phyloP scores from a whole-genome alignment of 2,888 invertebrate genomes.

The Coleophora deauratella region DNA sequence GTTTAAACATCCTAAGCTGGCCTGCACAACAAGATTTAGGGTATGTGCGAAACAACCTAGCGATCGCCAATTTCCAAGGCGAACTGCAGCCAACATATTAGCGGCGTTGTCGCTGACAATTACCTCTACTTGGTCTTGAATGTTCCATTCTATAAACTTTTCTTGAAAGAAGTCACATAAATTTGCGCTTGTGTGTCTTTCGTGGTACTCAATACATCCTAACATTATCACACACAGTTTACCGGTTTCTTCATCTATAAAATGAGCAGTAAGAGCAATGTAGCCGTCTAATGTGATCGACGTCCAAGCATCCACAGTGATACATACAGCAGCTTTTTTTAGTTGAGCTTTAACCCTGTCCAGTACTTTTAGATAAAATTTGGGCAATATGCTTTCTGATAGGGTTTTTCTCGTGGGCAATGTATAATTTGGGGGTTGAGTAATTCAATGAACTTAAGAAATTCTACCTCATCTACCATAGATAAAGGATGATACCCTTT shows the following conservation, averaged over 20 bases:
- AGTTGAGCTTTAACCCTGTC: slow-evolving; percentile 7
- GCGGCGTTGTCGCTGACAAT: not conserved
- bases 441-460: slow-evolving; percentile 14
- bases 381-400: slow-evolving; percentile 17
- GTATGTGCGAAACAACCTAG: not conserved
- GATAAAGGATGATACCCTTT: slow-evolving; percentile 15
- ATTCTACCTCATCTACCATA: slow-evolving; percentile 13
- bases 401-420: slow-evolving; percentile 19
- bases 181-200: not conserved
- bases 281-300: slow-evolving; percentile 10
- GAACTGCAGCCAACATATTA: not conserved
- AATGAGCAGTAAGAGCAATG: slow-evolving; percentile 18
- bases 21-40: not conserved
- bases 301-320: slow-evolving; percentile 20
- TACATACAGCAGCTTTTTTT: slow-evolving; percentile 15
- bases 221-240: not conserved
- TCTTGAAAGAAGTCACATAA: not conserved
- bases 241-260: slow-evolving; percentile 1
- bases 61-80: not conserved
- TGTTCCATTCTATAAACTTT: not conserved
- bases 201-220: not conserved
- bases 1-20: not conserved
- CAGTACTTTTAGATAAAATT: slow-evolving; percentile 9
- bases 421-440: slow-evolving; percentile 14
- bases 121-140: not conserved